These are phyloP conservation scores for Conistra vaccinii DNA, from an alignment of 2,888 invertebrate species.

Conservation along the genomic window DNA sequence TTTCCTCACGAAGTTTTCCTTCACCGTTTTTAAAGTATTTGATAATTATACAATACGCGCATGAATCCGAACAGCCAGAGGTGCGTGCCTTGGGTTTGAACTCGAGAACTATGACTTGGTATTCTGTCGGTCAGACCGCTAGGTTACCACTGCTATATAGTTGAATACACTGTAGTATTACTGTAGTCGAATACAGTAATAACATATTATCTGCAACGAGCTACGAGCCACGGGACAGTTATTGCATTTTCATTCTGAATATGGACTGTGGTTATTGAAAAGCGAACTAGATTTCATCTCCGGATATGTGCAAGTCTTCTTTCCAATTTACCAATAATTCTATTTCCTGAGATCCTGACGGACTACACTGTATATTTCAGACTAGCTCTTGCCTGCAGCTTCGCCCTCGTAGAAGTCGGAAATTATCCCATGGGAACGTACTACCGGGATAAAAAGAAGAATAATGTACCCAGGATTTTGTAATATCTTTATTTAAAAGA, in stretches of 20 bases:
- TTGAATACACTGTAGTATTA: no score
- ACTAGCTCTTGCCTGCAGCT: neutral
- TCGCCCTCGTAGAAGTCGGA: neutral
- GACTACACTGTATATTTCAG: neutral
- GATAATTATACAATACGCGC: no score
- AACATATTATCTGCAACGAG: conserved; percentile 11
- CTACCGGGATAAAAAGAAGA: neutral
- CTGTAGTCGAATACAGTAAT: conserved; percentile 19
- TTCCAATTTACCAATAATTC: conserved; percentile 34
- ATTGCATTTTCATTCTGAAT: conserved; percentile 21
- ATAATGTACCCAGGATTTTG: no score
- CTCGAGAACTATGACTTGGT: no score
- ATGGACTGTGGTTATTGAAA: conserved; percentile 20
- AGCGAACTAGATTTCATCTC: conserved; percentile 12
- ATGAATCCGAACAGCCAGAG: no score
- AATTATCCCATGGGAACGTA: neutral
- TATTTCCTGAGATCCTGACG: conserved; percentile 20
- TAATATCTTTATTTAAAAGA: no score
- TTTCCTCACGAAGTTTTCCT: no score
- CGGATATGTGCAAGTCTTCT: conserved; percentile 14
- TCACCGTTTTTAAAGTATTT: no score
- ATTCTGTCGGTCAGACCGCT: no score
- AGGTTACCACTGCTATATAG: no score
- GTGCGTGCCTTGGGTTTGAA: no score
- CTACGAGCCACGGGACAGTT: conserved; percentile 3